These are phyloP conservation scores for Aphelinus atriplicis DNA, from an alignment of 1,140 invertebrate species.

Conservation along the genomic window DNA sequence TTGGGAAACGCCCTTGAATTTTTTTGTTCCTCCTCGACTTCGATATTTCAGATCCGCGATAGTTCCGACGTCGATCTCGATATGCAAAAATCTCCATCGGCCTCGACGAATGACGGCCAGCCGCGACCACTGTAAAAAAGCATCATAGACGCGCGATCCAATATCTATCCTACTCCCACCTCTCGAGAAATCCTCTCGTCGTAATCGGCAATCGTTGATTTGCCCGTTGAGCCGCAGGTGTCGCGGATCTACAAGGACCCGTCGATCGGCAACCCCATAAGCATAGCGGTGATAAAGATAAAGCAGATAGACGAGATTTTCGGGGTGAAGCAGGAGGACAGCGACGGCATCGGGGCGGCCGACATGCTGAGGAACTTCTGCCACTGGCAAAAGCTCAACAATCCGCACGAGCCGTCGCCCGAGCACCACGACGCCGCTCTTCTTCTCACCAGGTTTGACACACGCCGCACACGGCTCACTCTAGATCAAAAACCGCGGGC, in stretches of 20 bases:
- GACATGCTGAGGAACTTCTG: constrained; percentile 80
- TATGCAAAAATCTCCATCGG: too few species aligned
- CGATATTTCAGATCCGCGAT: too few species aligned
- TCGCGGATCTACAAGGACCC: constrained; percentile 82
- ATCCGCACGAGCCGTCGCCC: constrained; percentile 63
- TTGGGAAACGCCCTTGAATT: too few species aligned
- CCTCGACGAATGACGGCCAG: too few species aligned
- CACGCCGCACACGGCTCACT: neutral
- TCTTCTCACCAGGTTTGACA: constrained; percentile 75
- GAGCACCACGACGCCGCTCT: constrained; percentile 79
- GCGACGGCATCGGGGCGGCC: constrained; percentile 67
- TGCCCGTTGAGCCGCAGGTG: constrained; percentile 65
- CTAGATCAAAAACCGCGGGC: too few species aligned
- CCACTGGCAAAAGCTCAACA: constrained; percentile 73
- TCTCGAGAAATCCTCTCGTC: too few species aligned
- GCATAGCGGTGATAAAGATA: constrained; percentile 79
- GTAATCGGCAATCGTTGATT: too few species aligned
- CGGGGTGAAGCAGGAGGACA: constrained; percentile 48
- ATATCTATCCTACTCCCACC: too few species aligned
- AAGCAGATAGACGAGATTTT: constrained; percentile 69
- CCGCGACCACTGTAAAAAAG: too few species aligned
- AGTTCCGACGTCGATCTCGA: too few species aligned
- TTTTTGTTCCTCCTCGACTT: too few species aligned
- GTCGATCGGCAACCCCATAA: constrained; percentile 83
- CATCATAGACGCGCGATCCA: too few species aligned